Evolutionary conservation across 1,140 invertebrate species (phyloP).

Genomic region (Magallana gigas): DNA sequence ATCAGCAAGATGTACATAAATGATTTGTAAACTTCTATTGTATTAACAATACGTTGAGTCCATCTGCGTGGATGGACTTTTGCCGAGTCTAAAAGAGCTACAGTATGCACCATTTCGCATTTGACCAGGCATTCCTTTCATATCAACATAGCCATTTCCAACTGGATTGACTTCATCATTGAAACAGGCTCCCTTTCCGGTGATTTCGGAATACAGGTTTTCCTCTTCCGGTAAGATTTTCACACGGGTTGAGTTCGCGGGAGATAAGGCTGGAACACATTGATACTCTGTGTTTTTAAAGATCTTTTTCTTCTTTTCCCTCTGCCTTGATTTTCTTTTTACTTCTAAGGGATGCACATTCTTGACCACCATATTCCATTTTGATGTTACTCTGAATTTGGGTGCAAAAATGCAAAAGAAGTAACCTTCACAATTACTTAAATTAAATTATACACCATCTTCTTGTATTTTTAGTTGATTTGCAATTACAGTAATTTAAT

Average conservation of each 20-base stretch:
- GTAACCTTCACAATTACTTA: too few relatives aligned
- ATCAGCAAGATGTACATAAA: too few relatives aligned
- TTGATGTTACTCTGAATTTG: not conserved
- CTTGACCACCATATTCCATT: not conserved
- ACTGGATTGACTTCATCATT: not conserved
- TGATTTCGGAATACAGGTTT: not conserved
- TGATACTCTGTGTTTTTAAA: not conserved
- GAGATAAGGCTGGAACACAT: not conserved
- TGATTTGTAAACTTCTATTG: too few relatives aligned
- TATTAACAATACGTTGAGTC: too few relatives aligned
- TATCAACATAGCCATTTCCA: not conserved
- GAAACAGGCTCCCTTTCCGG: not conserved
- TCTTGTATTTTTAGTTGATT: too few relatives aligned
- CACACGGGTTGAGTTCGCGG: not conserved
- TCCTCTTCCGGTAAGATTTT: not conserved
- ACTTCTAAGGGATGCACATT: not conserved
- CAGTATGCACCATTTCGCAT: not conserved
- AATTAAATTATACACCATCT: too few relatives aligned
- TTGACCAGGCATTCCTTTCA: not conserved
- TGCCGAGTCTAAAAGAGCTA: not conserved
- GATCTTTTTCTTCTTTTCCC: not conserved
- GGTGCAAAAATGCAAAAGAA: too few relatives aligned
- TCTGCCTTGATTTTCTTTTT: not conserved
- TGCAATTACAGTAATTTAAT: too few relatives aligned
- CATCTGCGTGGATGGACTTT: not conserved